Evolutionary conservation across 2,888 invertebrate species (phyloP), one percentile per base, ranked within the genome.

Genomic region (Xylota sylvarum): DNA sequence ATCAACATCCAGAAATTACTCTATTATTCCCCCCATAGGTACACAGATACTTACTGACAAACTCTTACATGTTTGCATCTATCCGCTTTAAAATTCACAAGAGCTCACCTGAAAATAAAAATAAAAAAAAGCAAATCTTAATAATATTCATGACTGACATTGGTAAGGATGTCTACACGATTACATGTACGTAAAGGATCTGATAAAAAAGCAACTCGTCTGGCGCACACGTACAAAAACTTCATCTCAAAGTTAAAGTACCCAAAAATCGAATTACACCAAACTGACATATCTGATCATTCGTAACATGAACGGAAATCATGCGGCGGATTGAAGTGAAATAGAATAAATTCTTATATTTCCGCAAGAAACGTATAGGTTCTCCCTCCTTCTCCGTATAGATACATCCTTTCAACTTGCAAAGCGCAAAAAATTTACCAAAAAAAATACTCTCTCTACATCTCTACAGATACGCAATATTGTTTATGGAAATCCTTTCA

Each of bases 401-500:
- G 3, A 0, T 14, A 27, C n/a, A 17, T 7, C 10, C 10, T 6
- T 43, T 43, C 23, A 5, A 7, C 14, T 10, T 40, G 5, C 0
- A 7, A 2, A 14, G 27, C 4, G 5, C 32, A 37, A 76, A 65
- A 58, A 67, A 74, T 73, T 56, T 12, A 12, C 23, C 30, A 50
- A 60, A 37, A 6, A 56, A 27, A 46, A 30, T 64, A 27, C 67
- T 67, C n/a, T n/a, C n/a, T n/a, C n/a, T 60, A 4, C 19, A 43
- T 46, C 9, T 27, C 43, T 10, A 35, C 30, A 5, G 6, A 32
- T 2, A 35, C 40, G 50, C 1, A 50, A 52, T 27, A 23, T 12
- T 40, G 12, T 52, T 48, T 64, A 62, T 84, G 69, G 40, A 79
- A 79, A 78, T 73, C 73, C 9, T 40, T 32, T 80, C 70, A 64